Evolutionary conservation across 2,888 invertebrate species (phyloP), one percentile per base, ranked within the genome.

Genomic region (Boloria selene): DNA sequence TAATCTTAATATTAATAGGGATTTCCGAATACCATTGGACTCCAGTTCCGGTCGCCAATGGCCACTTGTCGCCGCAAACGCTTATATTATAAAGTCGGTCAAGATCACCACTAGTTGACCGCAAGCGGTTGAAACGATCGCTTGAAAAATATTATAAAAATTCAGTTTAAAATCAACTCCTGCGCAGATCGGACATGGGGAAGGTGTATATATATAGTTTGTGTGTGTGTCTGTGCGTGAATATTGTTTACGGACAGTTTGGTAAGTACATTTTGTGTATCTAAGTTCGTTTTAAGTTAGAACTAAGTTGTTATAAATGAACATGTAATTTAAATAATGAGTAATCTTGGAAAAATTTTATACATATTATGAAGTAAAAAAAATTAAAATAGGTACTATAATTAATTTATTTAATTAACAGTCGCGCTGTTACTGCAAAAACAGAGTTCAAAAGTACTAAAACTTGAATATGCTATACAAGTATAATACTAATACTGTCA

Each of bases 181-280:
- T 58, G 65, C 47, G 59, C 18, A 10, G 47, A 7, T 13, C 18
- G 17, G 60, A n/a, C 55, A 74, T 74, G 74, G 66, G 67, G 55
- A 61, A 58, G 49, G 70, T 75, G 68, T 66, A 74, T 74, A 72
- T 75, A 68, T 52, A 79, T 50, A 50, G 59, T 68, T 61, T 87
- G 74, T 85, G 83, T 79, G 69, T 84, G 69, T 78, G 74, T 81
- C 70, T 85, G 77, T 83, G 78, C 79, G 72, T 83, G 45, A 77
- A 79, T 70, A 61, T 74, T 60, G 84, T 81, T 52, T 71, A 75
- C 7, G 80, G 83, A 73, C 90, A 89, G 60, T 86, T 84, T 51
- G 85, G 90, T 88, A 49, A 87, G 88, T 84, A 66, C 16, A 5
- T 13, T 44, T 22, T 16, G 18, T 13, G 3, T 22, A 22, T 22